Conservation (phyloP, 2,113 vertebrate species). For the Columbina picui region DNA sequence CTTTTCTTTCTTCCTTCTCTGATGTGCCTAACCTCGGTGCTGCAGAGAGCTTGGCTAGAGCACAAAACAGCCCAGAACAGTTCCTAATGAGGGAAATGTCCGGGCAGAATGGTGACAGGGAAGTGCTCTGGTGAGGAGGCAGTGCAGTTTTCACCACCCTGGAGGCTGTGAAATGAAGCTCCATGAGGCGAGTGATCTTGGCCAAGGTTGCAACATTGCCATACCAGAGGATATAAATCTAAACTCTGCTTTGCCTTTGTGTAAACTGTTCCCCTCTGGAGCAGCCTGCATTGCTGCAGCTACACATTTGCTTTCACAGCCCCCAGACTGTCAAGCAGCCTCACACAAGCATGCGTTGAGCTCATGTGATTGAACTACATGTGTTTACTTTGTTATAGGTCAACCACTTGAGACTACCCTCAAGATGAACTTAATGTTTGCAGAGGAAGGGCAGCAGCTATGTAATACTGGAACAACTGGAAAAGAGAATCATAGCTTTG, state of each 20-base stretch:
- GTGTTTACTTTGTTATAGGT: constrained; percentile 72
- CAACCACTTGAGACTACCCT: constrained; percentile 73
- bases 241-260: constrained; percentile 34
- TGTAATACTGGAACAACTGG: constrained; percentile 34
- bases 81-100: neutral
- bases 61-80: neutral
- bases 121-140: neutral
- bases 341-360: constrained; percentile 32
- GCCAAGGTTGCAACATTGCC: constrained; percentile 26
- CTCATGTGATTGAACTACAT: constrained; percentile 45
- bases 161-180: constrained; percentile 15
- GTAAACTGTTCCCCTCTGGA: constrained; percentile 35
- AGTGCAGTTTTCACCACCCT: neutral
- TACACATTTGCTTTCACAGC: constrained; percentile 49
- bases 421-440: constrained; percentile 75
- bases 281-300: constrained; percentile 5
- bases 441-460: constrained; percentile 58
- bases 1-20: neutral
- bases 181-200: neutral
- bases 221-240: neutral
- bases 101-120: neutral
- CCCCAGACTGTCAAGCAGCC: constrained; percentile 45
- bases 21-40: neutral
- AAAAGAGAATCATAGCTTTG: constrained; percentile 15
- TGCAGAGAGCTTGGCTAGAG: neutral